These are phyloP conservation scores for Meta bourneti DNA, from an alignment of 2,888 invertebrate species.

Conservation along the genomic window DNA sequence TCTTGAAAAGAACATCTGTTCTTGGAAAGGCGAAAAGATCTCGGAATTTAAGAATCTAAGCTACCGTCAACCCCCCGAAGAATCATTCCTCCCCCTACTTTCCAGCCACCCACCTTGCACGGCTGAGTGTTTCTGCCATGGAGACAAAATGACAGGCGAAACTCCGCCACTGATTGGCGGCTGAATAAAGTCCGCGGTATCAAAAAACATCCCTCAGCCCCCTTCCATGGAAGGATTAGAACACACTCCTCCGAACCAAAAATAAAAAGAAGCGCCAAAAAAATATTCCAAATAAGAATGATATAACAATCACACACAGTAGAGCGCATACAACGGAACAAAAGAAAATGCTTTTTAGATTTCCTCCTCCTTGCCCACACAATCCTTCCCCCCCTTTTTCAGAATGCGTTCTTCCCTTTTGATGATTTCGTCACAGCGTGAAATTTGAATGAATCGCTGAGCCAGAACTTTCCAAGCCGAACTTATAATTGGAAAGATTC, in stretches of 20 bases:
- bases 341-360: conserved; percentile 57
- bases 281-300: conserved; percentile 53
- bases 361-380: background rate
- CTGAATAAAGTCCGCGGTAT: conserved; percentile 61
- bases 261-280: background rate
- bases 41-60: background rate
- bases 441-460: conserved; percentile 72
- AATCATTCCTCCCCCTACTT: background rate
- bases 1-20: too few species aligned
- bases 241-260: conserved; percentile 1
- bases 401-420: conserved; percentile 44
- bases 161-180: conserved; percentile 69
- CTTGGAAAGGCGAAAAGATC: background rate
- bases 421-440: conserved; percentile 72
- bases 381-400: background rate
- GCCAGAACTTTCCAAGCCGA: conserved; percentile 45
- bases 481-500: conserved; percentile 66
- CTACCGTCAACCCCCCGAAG: conserved; percentile 1
- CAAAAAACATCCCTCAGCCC: conserved; percentile 54
- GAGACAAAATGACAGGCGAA: conserved; percentile 68
- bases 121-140: conserved; percentile 64
- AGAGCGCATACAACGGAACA: conserved; percentile 50
- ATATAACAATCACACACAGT: conserved; percentile 55
- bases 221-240: conserved; percentile 57
- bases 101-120: conserved; percentile 42